These are phyloP conservation scores for Cyanoramphus novaezelandiae DNA, from an alignment of 2,113 vertebrate species.

Conservation along the genomic window DNA sequence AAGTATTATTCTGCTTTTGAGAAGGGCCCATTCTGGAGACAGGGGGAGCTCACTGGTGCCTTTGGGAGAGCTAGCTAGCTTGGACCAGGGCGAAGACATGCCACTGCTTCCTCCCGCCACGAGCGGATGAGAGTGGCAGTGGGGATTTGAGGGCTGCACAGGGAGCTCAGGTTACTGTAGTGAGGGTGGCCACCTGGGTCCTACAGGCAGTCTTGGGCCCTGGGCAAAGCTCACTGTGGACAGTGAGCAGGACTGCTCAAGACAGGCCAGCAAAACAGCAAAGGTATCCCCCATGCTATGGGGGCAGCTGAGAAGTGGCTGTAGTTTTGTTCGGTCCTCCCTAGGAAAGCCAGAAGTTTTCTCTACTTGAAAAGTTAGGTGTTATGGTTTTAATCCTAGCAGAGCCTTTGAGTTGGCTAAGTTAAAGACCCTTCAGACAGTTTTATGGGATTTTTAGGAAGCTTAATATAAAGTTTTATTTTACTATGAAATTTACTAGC, in stretches of 20 bases:
- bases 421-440: neutral
- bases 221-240: neutral
- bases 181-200: neutral
- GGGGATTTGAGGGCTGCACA: accelerated
- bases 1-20: neutral
- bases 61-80: neutral
- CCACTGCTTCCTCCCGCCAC: neutral
- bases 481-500: neutral
- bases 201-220: accelerated
- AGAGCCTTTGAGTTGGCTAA: neutral
- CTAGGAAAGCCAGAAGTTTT: neutral
- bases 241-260: accelerated
- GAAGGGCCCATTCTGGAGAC: neutral
- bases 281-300: accelerated
- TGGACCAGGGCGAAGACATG: accelerated
- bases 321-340: neutral
- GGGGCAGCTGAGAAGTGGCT: neutral
- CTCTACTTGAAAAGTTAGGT: accelerated
- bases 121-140: no score
- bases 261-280: neutral
- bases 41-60: neutral
- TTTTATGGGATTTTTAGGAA: neutral
- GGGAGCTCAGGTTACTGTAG: neutral
- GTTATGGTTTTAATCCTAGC: neutral
- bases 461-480: neutral